These are phyloP conservation scores for Peromyscus nudipes DNA, from an alignment of 2,797 vertebrate species.

Conservation along the genomic window DNA sequence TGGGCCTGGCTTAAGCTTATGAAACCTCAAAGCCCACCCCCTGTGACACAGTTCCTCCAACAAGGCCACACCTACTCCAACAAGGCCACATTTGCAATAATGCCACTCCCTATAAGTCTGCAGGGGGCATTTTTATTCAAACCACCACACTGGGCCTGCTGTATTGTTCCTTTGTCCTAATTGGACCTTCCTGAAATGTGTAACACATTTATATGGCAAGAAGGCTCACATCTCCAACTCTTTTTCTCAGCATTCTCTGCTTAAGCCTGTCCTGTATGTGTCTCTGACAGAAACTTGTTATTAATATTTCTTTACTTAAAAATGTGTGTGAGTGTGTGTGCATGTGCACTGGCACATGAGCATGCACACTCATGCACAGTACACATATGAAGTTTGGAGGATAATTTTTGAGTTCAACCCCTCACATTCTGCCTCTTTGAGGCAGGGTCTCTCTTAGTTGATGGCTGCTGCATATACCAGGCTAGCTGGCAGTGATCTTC, in stretches of 20 bases:
- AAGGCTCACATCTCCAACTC: not conserved
- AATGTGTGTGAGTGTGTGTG: not conserved
- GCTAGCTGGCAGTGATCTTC: not conserved
- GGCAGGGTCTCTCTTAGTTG: not conserved
- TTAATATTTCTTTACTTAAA: not conserved
- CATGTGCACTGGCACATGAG: not conserved
- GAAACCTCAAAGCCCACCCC: no score
- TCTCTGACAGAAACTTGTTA: not conserved
- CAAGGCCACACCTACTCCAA: no score
- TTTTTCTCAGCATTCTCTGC: not conserved
- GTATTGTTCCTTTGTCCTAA: not conserved
- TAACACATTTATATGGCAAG: not conserved
- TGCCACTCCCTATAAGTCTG: no score
- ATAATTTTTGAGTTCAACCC: not conserved
- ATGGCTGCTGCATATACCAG: not conserved
- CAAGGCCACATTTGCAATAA: no score
- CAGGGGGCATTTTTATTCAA: no score
- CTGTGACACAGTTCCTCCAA: no score
- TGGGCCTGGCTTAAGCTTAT: no score
- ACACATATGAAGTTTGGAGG: no score
- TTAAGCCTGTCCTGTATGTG: not conserved
- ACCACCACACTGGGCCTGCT: not conserved
- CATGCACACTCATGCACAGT: not conserved
- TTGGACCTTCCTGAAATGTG: not conserved
- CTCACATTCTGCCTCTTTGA: not conserved